These are phyloP conservation scores for Tachypleus tridentatus DNA, from an alignment of 1,140 invertebrate species.

Conservation along the genomic window DNA sequence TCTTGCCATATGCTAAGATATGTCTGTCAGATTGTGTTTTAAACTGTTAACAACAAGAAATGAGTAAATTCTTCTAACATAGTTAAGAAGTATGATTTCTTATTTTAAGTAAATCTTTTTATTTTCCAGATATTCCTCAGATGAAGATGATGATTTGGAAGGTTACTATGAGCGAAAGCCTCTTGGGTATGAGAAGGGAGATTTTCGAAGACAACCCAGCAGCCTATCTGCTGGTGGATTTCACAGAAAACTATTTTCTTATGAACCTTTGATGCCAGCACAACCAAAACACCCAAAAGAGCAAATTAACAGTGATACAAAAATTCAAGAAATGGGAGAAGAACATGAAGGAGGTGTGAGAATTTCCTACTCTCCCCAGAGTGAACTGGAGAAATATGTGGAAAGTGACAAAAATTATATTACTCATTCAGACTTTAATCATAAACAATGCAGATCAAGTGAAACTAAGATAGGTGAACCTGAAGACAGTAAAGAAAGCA, in stretches of 20 bases:
- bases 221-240: too few relatives aligned
- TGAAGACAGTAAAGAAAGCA: not conserved
- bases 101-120: too few relatives aligned
- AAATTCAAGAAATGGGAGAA: conserved; percentile 49
- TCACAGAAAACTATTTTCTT: too few relatives aligned
- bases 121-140: too few relatives aligned
- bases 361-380: conserved; percentile 10
- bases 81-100: too few relatives aligned
- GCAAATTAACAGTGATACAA: conserved; percentile 46
- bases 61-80: too few relatives aligned
- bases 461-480: not conserved
- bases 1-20: too few relatives aligned
- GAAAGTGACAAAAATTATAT: not conserved
- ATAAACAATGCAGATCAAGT: not conserved
- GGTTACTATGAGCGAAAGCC: too few relatives aligned
- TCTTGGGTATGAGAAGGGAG: not conserved
- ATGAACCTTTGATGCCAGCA: conserved; percentile 39
- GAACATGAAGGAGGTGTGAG: conserved; percentile 21
- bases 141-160: too few relatives aligned
- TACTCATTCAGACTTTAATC: not conserved
- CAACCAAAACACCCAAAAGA: conserved; percentile 46
- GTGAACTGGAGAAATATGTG: conserved; percentile 5
- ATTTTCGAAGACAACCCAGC: not conserved
- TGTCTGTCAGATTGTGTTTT: too few relatives aligned
- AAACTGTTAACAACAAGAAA: too few relatives aligned